A percentile compares a stretch with the other conserved stretches of the same genome.
These are phyloP conservation scores for Vimba vimba DNA, from an alignment of 2,113 vertebrate species.

Conservation along the genomic window DNA sequence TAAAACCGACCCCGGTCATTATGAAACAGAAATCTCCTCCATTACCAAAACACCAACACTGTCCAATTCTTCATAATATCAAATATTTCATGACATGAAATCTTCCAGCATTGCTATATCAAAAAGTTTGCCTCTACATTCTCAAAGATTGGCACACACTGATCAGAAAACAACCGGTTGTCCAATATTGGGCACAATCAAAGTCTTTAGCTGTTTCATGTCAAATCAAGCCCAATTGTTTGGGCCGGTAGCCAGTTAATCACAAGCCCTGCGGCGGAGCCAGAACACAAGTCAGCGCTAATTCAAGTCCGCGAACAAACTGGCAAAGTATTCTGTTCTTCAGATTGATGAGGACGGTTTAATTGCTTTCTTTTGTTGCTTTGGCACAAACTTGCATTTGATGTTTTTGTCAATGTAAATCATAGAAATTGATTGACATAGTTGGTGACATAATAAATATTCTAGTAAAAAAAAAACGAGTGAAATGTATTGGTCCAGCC, in stretches of 20 bases:
- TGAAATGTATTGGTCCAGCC: neutral
- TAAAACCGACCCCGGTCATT: neutral
- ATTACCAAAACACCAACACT: neutral
- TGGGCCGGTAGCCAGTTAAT: conserved; percentile 51
- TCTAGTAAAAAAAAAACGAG: neutral
- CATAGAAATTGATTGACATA: conserved; percentile 63
- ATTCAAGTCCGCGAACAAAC: conserved; percentile 48
- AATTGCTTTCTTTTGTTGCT: conserved; percentile 75
- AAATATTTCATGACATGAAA: neutral
- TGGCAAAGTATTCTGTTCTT: conserved; percentile 60
- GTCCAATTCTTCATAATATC: neutral
- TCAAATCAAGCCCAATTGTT: conserved; percentile 29
- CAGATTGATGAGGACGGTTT: conserved; percentile 70
- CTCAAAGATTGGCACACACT: neutral
- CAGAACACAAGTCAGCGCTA: conserved; percentile 24
- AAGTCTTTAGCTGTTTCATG: conserved; percentile 34
- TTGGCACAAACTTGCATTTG: conserved; percentile 59
- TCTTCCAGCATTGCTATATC: conserved; percentile 5
- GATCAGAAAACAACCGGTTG: neutral
- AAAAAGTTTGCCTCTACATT: neutral
- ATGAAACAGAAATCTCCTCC: neutral
- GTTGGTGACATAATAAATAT: neutral
- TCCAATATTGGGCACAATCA: conserved; percentile 4
- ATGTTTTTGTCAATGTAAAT: conserved; percentile 63
- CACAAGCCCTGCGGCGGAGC: conserved; percentile 24